phyloP scores from a whole-genome alignment of 2,113 vertebrate species.

The Dunckerocampus dactyliophorus region DNA sequence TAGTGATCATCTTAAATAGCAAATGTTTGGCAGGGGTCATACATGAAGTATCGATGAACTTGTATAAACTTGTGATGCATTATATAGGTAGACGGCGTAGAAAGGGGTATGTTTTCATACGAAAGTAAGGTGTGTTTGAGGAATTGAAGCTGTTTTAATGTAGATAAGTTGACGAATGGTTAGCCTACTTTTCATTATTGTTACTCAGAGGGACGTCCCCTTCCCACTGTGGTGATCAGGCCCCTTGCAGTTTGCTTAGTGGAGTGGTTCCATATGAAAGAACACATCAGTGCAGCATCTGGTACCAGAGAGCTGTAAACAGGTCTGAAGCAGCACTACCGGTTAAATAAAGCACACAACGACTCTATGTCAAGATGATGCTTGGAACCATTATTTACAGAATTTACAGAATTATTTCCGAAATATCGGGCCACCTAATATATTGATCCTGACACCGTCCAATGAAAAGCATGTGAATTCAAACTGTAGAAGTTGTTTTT shows the following conservation, averaged over 20 bases:
- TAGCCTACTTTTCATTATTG: conserved; percentile 70
- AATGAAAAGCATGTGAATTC: not conserved
- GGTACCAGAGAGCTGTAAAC: conserved; percentile 52
- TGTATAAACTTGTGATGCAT: conserved; percentile 52
- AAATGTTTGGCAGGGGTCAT: not conserved
- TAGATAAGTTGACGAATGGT: conserved; percentile 58
- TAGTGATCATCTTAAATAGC: not conserved
- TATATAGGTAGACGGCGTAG: conserved; percentile 23
- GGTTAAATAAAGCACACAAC: conserved; percentile 11
- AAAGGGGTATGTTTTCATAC: conserved; percentile 10
- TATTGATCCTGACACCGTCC: not conserved
- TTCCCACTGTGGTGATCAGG: conserved; percentile 65
- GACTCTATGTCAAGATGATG: conserved; percentile 13
- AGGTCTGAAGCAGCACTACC: conserved; percentile 44
- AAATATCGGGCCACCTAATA: not conserved
- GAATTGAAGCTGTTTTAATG: conserved; percentile 41
- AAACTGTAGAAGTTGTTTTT: not conserved
- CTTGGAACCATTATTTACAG: not conserved
- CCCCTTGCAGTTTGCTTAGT: conserved; percentile 72
- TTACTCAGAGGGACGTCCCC: conserved; percentile 67
- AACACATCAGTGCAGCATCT: conserved; percentile 64
- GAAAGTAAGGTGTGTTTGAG: conserved; percentile 11
- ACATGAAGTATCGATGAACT: conserved; percentile 28
- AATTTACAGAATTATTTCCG: not conserved
- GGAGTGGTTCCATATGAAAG: conserved; percentile 77